These are phyloP conservation scores for Ormyrus pomaceus DNA, from an alignment of 2,888 invertebrate species.

Conservation along the genomic window DNA sequence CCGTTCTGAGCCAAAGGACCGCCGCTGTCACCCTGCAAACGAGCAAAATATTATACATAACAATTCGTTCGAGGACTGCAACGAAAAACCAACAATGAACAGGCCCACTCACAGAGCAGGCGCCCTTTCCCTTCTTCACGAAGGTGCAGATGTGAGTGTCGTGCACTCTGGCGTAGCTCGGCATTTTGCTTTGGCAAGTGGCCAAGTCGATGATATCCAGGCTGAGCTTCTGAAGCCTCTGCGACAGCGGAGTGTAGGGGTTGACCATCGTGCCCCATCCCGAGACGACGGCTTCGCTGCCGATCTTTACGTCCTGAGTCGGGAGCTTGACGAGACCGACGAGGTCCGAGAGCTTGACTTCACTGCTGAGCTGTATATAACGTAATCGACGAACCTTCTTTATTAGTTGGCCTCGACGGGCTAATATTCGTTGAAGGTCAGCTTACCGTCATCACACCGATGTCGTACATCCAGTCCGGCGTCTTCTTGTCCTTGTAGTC, in stretches of 20 bases:
- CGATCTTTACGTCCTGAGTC: not conserved
- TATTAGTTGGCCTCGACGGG: too few species aligned
- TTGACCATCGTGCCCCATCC: conserved; percentile 47
- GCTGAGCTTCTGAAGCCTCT: conserved; percentile 33
- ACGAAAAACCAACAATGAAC: too few species aligned
- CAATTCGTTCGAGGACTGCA: too few species aligned
- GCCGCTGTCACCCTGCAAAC: conserved; percentile 56
- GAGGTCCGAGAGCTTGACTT: conserved; percentile 20
- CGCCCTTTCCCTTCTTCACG: conserved; percentile 19
- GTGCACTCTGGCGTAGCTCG: not conserved
- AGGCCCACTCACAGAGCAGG: conserved; percentile 52
- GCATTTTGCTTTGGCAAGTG: not conserved
- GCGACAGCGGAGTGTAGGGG: conserved; percentile 14
- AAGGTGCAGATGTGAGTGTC: conserved; percentile 50
- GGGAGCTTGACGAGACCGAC: conserved; percentile 13
- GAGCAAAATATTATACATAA: too few species aligned
- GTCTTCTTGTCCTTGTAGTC: conserved; percentile 15
- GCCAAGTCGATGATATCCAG: conserved; percentile 26
- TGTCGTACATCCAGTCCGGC: conserved; percentile 46
- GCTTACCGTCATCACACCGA: conserved; percentile 55
- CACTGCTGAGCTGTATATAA: conserved; percentile 30
- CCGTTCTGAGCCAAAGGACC: conserved; percentile 52
- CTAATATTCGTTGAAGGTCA: too few species aligned
- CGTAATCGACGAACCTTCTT: not conserved
- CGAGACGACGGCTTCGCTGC: conserved; percentile 25